Conservation (phyloP, 2,113 vertebrate genomes). For the Mormyrus iriodes region DNA sequence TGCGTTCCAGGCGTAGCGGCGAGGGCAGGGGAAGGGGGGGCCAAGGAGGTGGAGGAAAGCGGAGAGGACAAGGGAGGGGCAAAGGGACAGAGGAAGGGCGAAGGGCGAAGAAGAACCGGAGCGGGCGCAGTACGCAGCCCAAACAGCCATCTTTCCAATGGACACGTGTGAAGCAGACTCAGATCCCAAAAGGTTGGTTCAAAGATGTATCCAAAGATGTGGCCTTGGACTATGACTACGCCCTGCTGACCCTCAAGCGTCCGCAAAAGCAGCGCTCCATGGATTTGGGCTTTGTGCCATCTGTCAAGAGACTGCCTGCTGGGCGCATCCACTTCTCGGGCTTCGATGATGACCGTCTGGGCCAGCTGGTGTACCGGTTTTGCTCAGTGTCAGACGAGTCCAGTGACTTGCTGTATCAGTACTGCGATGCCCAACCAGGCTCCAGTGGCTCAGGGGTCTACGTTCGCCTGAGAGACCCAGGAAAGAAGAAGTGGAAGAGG, state of each 20-base stretch:
- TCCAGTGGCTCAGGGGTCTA: constrained; percentile 91
- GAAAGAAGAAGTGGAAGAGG: constrained; percentile 82
- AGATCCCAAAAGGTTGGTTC: constrained; percentile 90
- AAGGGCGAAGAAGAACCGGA: constrained; percentile 51
- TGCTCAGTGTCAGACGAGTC: constrained; percentile 91
- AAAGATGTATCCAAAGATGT: constrained; percentile 62
- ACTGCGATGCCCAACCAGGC: constrained; percentile 86
- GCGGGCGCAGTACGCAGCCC: constrained; percentile 43
- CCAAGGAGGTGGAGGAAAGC: constrained; percentile 38
- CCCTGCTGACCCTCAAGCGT: constrained; percentile 84
- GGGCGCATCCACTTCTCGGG: constrained; percentile 94
- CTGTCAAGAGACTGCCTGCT: constrained; percentile 76
- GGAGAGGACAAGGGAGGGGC: constrained; percentile 42
- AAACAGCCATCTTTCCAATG: constrained; percentile 80
- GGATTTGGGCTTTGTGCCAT: constrained; percentile 83
- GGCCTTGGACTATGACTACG: constrained; percentile 85
- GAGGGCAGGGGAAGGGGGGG: constrained; percentile 54
- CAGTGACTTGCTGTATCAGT: constrained; percentile 82
- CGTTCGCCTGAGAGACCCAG: constrained; percentile 82
- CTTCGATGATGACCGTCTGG: constrained; percentile 82
- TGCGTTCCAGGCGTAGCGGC: constrained; percentile 64
- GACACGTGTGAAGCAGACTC: constrained; percentile 85
- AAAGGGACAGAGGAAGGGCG: constrained; percentile 38
- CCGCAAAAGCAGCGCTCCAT: constrained; percentile 77
- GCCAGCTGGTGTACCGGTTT: constrained; percentile 86